Evolutionary conservation across 2,888 invertebrate species (phyloP).

Genomic region (Tachina fera): DNA sequence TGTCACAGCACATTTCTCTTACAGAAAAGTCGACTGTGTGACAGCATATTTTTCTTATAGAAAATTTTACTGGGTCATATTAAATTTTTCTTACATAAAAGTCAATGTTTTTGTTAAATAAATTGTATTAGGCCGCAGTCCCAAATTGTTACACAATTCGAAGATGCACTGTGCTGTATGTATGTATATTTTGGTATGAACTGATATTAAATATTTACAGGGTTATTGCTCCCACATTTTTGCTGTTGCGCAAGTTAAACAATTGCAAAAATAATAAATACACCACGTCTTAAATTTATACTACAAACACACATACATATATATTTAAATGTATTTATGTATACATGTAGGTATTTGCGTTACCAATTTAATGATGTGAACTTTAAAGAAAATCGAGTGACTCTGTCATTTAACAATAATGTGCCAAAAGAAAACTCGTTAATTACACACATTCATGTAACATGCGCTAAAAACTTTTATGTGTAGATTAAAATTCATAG

Average conservation of each 20-base stretch:
- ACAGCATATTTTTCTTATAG: too few species aligned
- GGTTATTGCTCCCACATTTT: background rate
- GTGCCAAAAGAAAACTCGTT: background rate
- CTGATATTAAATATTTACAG: background rate
- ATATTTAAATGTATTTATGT: too few species aligned
- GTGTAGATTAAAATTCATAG: too few species aligned
- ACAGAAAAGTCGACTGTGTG: too few species aligned
- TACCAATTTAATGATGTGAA: constrained; percentile 26
- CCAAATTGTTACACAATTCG: too few species aligned
- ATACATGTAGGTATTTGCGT: background rate
- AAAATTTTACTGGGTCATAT: too few species aligned
- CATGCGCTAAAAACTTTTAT: background rate
- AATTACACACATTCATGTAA: constrained; percentile 15
- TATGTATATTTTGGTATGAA: background rate
- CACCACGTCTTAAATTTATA: background rate
- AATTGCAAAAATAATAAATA: background rate
- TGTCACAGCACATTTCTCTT: too few species aligned
- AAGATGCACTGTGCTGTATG: too few species aligned
- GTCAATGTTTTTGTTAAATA: too few species aligned
- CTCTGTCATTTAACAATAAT: constrained; percentile 6
- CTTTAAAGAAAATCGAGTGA: background rate
- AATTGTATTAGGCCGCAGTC: too few species aligned
- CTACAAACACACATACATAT: background rate
- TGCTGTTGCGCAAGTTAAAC: background rate
- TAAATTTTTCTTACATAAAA: too few species aligned